Conservation (phyloP, 2,888 invertebrate species). For the Eupeodes luniger region DNA sequence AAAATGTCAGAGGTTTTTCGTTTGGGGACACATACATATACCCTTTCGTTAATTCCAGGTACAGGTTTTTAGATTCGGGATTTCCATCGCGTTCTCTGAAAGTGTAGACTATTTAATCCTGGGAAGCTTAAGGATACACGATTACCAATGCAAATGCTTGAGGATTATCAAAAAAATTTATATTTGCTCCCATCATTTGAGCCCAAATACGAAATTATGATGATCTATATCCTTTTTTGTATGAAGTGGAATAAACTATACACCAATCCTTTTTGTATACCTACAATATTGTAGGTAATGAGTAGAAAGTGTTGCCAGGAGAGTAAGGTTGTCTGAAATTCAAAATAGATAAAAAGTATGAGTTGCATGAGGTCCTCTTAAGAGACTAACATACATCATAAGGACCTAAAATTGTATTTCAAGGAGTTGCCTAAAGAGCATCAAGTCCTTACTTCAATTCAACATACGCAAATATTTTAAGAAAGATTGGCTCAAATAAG, state of each 20-base stretch:
- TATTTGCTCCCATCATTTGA: conserved; percentile 21
- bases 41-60: background rate
- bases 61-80: background rate
- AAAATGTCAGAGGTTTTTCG: background rate
- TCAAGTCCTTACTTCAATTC: too few relatives aligned
- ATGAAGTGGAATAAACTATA: background rate
- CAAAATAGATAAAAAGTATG: background rate
- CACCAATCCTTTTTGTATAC: background rate
- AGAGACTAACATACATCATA: too few relatives aligned
- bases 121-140: conserved; percentile 37
- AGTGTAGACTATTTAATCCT: conserved; percentile 42
- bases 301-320: background rate
- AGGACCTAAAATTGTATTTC: too few relatives aligned
- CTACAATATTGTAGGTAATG: background rate
- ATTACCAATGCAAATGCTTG: conserved; percentile 28
- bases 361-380: too few relatives aligned
- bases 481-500: too few relatives aligned
- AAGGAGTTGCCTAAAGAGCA: too few relatives aligned
- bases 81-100: background rate
- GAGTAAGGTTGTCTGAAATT: background rate
- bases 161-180: conserved; percentile 58
- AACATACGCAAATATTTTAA: too few relatives aligned
- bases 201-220: conserved; percentile 47
- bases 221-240: conserved; percentile 50
- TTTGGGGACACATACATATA: background rate